Conservation (phyloP, 2,888 invertebrate species). For the Pseudolycoriella hygida region DNA sequence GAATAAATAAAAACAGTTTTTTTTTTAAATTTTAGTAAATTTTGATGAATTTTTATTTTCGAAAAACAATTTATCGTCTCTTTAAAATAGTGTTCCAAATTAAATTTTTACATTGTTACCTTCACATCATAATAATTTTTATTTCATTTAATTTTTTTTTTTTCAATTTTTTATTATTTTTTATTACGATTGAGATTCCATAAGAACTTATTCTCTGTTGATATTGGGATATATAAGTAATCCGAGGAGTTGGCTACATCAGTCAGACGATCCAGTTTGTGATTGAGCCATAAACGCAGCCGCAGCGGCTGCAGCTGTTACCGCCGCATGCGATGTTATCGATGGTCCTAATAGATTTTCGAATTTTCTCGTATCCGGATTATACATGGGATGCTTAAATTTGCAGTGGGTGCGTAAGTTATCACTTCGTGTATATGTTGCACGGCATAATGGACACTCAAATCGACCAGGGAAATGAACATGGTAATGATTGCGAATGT, state of each 20-base stretch:
- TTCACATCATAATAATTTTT: background rate
- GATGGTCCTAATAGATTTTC: slow-evolving; percentile 43
- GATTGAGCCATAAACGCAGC: slow-evolving; percentile 13
- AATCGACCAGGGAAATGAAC: slow-evolving; percentile 85
- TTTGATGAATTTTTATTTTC: too few relatives aligned
- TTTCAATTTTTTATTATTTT: too few relatives aligned
- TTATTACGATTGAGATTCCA: background rate
- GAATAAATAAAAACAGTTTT: too few relatives aligned
- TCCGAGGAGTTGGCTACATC: slow-evolving; percentile 3
- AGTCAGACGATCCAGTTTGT: slow-evolving; percentile 7
- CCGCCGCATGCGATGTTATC: slow-evolving; percentile 26
- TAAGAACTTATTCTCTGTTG: background rate
- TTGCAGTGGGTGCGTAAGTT: slow-evolving; percentile 85
- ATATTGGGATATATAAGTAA: background rate
- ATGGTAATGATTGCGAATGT: slow-evolving; percentile 87
- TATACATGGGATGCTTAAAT: slow-evolving; percentile 78
- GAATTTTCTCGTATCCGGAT: slow-evolving; percentile 74
- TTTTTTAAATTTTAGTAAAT: too few relatives aligned
- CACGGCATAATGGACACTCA: slow-evolving; percentile 80
- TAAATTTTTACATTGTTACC: background rate
- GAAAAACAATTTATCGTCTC: too few relatives aligned
- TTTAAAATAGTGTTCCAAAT: too few relatives aligned
- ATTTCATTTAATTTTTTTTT: too few relatives aligned
- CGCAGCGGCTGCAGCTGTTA: slow-evolving; percentile 28
- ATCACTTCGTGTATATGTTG: slow-evolving; percentile 83